Percentiles rank a stretch among this genome's conserved stretches.
Conservation (phyloP, 2,888 invertebrate genomes). For the Clusia tigrina region DNA sequence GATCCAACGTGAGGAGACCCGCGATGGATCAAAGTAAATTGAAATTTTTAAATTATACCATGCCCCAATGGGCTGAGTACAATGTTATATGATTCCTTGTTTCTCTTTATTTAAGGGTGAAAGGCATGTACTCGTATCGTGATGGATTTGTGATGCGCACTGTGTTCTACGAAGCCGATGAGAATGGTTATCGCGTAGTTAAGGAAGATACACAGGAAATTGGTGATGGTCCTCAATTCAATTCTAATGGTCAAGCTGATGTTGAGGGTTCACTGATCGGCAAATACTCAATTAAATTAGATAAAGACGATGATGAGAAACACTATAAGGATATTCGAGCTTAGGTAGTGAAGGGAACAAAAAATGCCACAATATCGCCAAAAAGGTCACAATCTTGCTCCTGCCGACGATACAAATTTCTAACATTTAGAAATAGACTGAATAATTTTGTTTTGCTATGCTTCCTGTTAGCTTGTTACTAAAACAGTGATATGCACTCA, state of each 20-base stretch:
- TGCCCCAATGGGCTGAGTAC: background rate
- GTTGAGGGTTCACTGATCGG: conserved; percentile 64
- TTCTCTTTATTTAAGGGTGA: too few relatives aligned
- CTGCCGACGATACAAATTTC: conserved; percentile 44
- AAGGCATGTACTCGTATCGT: conserved; percentile 69
- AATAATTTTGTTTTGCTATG: conserved; percentile 33
- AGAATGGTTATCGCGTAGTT: conserved; percentile 70
- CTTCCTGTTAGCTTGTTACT: background rate
- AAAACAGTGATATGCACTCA: too few relatives aligned
- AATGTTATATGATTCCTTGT: background rate
- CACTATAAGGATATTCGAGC: conserved; percentile 53
- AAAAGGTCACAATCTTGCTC: background rate
- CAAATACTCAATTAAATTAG: conserved; percentile 64
- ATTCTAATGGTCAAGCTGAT: conserved; percentile 65
- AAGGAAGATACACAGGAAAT: conserved; percentile 66
- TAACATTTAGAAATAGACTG: conserved; percentile 61
- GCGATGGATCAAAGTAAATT: conserved; percentile 58
- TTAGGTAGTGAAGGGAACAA: conserved; percentile 21
- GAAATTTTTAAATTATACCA: conserved; percentile 24
- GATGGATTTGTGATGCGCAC: conserved; percentile 69
- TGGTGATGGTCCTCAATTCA: conserved; percentile 66
- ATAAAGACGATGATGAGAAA: conserved; percentile 58
- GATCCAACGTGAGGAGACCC: conserved; percentile 61
- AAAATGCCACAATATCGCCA: background rate
- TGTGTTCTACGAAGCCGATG: conserved; percentile 70